Conservation (phyloP, 1,140 invertebrate genomes). For the Ceratitis capitata region DNA sequence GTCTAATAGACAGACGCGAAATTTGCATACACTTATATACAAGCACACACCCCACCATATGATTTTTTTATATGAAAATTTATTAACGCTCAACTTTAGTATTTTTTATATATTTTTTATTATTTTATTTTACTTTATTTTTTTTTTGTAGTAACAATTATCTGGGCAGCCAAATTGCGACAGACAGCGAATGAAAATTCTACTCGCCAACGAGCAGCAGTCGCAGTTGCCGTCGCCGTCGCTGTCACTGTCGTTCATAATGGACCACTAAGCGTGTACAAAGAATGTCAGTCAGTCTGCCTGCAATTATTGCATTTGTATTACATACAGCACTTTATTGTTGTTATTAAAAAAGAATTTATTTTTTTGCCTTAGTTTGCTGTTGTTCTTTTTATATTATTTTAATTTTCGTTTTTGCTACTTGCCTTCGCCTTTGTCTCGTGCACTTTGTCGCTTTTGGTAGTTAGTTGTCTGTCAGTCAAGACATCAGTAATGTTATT, state of each 20-base stretch:
- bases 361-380: not conserved
- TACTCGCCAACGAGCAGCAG: not conserved
- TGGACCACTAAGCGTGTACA: slow-evolving; percentile 6
- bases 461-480: slow-evolving; percentile 52
- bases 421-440: slow-evolving; percentile 43
- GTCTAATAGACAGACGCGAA: not conserved
- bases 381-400: not conserved
- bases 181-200: slow-evolving; percentile 19
- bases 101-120: too few species aligned
- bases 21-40: not conserved
- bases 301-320: not conserved
- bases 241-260: not conserved
- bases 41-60: not conserved
- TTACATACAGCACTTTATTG: not conserved
- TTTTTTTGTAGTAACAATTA: not conserved
- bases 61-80: slow-evolving; percentile 9
- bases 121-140: too few species aligned
- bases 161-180: not conserved
- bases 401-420: not conserved
- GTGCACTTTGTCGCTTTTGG: slow-evolving; percentile 46
- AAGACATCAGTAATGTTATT: slow-evolving; percentile 41
- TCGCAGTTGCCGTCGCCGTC: not conserved
- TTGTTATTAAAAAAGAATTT: not conserved
- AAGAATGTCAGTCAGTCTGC: too few species aligned
- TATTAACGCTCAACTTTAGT: slow-evolving; percentile 1